Conservation (phyloP, 2,797 vertebrate species). For the Lerista edwardsae region DNA sequence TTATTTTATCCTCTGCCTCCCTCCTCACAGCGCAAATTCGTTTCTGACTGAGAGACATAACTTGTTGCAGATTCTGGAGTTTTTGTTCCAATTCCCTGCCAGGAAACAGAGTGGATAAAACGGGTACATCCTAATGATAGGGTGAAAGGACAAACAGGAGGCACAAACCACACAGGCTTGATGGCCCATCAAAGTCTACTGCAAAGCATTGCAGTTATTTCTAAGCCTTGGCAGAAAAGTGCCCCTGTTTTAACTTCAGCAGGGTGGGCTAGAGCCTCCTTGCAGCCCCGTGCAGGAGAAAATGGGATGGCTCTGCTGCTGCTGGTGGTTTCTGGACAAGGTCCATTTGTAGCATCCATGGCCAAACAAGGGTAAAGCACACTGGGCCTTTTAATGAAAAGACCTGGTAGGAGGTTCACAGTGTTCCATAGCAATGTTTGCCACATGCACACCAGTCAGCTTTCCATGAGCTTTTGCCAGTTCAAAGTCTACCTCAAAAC, state of each 20-base stretch:
- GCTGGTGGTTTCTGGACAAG: constrained; percentile 7
- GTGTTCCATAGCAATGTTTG: not conserved
- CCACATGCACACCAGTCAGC: not conserved
- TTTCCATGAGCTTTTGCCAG: not conserved
- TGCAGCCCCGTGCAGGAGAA: not conserved
- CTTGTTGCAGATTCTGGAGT: not conserved
- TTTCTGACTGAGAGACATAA: not conserved
- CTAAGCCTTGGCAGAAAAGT: constrained; percentile 5
- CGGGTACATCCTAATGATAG: constrained; percentile 18
- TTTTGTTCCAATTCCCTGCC: not conserved
- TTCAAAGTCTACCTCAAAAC: not conserved
- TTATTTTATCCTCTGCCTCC: not conserved
- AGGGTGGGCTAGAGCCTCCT: not conserved
- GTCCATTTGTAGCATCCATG: constrained; percentile 7
- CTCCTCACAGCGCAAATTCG: too few relatives aligned
- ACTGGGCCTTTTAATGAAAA: not conserved
- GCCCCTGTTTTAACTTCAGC: not conserved
- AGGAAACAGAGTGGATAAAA: not conserved
- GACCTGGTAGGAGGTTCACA: not conserved
- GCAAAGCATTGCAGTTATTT: not conserved
- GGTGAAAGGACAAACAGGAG: constrained; percentile 20
- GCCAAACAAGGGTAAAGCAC: constrained; percentile 22
- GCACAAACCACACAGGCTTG: not conserved
- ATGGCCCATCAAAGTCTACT: not conserved
- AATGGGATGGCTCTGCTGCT: not conserved